Percentiles rank a stretch among this genome's conserved stretches.
These are phyloP conservation scores for Spodoptera exigua DNA, from an alignment of 2,888 invertebrate genomes.

Conservation along the genomic window DNA sequence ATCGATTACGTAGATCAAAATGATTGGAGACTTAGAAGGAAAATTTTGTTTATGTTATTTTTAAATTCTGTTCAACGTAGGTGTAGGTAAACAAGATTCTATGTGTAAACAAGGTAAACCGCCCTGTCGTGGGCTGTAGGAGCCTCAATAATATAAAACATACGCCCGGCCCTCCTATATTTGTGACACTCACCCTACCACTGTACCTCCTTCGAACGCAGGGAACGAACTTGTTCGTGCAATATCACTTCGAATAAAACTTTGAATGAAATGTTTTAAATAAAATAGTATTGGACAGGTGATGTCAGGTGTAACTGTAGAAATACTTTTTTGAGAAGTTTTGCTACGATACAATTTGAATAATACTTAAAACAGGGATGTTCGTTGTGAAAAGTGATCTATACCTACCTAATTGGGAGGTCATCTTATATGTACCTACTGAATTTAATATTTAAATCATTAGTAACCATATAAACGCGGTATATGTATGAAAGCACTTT, in stretches of 20 bases:
- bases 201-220: slow-evolving; percentile 62
- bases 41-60: slow-evolving; percentile 23
- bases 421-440: too few species aligned
- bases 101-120: slow-evolving; percentile 82
- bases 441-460: too few species aligned
- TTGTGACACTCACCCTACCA: slow-evolving; percentile 71
- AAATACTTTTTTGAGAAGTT: slow-evolving; percentile 35
- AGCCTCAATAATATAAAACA: slow-evolving; percentile 87
- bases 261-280: slow-evolving; percentile 55
- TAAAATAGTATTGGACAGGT: slow-evolving; percentile 54
- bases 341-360: slow-evolving; percentile 3
- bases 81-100: slow-evolving; percentile 35
- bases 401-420: too few species aligned
- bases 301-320: slow-evolving; percentile 35
- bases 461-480: too few species aligned
- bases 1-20: slow-evolving; percentile 28
- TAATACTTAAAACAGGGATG: too few species aligned
- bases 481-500: too few species aligned
- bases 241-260: slow-evolving; percentile 54
- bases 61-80: slow-evolving; percentile 33
- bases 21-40: slow-evolving; percentile 2
- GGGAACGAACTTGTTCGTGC: slow-evolving; percentile 53
- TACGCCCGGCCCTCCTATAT: slow-evolving; percentile 75
- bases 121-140: slow-evolving; percentile 66
- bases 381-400: too few species aligned